phyloP scores from a whole-genome alignment of 2,797 vertebrate species.

The Syngnathus acus region DNA sequence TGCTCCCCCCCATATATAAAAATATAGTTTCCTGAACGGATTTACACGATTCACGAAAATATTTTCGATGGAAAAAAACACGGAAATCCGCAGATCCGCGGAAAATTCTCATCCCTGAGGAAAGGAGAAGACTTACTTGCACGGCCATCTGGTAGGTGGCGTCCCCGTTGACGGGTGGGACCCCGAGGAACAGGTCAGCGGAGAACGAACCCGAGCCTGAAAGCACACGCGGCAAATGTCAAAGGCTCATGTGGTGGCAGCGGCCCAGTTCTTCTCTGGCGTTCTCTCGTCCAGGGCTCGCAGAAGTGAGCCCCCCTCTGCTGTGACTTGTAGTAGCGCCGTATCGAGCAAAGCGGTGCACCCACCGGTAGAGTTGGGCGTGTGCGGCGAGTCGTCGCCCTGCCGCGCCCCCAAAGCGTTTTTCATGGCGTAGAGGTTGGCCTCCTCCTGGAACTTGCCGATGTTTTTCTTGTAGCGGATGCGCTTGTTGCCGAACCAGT shows the following conservation, averaged over 20 bases:
- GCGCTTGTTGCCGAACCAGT: conserved; percentile 99
- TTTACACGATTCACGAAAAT: no score
- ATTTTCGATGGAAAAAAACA: no score
- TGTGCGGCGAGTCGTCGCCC: conserved; percentile 94
- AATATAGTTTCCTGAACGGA: no score
- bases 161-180: conserved; percentile 84
- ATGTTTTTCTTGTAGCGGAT: conserved; percentile 99
- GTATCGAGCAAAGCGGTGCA: conserved; percentile 14
- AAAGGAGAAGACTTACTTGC: conserved; percentile 48
- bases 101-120: no score
- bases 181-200: conserved; percentile 86
- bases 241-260: neutral
- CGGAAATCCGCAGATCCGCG: no score
- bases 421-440: conserved; percentile 99
- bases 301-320: no score
- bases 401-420: conserved; percentile 90
- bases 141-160: conserved; percentile 69
- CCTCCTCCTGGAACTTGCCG: conserved; percentile 99
- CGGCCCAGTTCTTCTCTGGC: no score
- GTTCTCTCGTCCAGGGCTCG: no score
- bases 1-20: no score
- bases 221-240: neutral
- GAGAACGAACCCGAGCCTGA: conserved; percentile 90
- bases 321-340: no score
- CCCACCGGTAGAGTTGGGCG: conserved; percentile 83